Base-by-base conservation (phyloP, 2,113 vertebrate genomes). In the Serinus canaria region DNA sequence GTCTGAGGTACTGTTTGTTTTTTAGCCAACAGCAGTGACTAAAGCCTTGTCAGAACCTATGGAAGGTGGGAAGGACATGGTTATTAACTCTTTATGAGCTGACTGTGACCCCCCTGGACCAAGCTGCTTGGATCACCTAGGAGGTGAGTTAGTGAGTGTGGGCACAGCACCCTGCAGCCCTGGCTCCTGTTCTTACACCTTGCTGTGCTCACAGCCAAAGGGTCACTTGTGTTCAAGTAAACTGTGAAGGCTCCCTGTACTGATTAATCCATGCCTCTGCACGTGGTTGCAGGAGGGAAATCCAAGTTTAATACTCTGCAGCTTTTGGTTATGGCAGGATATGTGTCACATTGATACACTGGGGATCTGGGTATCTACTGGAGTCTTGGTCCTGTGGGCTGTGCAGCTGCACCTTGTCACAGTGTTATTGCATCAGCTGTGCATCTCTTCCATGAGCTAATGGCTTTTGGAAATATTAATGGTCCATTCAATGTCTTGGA, bases 321-420 rank as follows among this genome's bases (percentile, higher is more conserved):
- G 37, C 30, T 92, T 93, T 83, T 86, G 50, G 3, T 83, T 63
- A 2, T 35, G 68, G 50, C 41, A 77, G 60, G 72, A 30, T 69
- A 4, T 15, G 7, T 53, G 64, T 43, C 37, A 24, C 4, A 1
- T 56, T 77, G 13, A 0, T 35, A 4, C 50, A 2, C 33, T 47
- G 50, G 41, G 25, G 21, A 39, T 35, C 59, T 2, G 10, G 43
- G 2, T 56, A 25, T 11, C 59, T 58, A 1, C 72, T 68, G 50
- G 44, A 56, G 27, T 37, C 47, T 33, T 50, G 7, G 25, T 94
- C 31, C 41, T 49, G 18, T 55, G 12, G 39, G 41, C 52, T 53
- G 11, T 79, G 63, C 39, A 68, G 37, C 27, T 69, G 60, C 39
- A 70, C 55, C 60, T 53, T n/a, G 28, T 33, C 53, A 27, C 39